Base-by-base conservation (phyloP, 1,140 invertebrate genomes). In the Leptestheria dahalacensis region DNA sequence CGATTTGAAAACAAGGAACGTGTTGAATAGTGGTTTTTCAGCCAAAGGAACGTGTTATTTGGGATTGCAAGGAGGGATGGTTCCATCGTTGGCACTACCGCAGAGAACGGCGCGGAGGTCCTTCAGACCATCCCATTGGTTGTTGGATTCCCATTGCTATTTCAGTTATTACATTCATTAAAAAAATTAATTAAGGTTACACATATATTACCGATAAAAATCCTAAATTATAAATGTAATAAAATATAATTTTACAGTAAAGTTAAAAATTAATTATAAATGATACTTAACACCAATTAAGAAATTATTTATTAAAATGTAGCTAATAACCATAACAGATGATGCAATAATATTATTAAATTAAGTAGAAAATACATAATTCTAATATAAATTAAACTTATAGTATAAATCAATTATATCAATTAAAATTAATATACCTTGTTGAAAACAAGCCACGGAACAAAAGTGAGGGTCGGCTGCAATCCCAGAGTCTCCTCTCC, bases 361-460 rank as follows among this genome's bases (percentile, higher is more conserved):
- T 41, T 9, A 6, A 15, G 15, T 41, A 41, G 15, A 9, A 41
- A 9, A 41, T 41, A 41, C 15, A 15, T 6, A 41, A 41, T 9
- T 41, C 33, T 41, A 9, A 15, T 15, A 41, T 41, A 41, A 15
- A n/a, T n/a, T n/a, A n/a, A n/a, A n/a, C n/a, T n/a, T n/a, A n/a
- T n/a, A n/a, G n/a, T n/a, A n/a, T n/a, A n/a, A n/a, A n/a, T n/a
- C n/a, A n/a, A n/a, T n/a, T n/a, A n/a, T n/a, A n/a, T n/a, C n/a
- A n/a, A n/a, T n/a, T n/a, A n/a, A n/a, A n/a, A 23, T 3, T 29
- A 20, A 28, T 56, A 25, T 24, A 63, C 62, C 60, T 49, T 48
- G 24, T 63, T 48, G 47, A 58, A 57, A 20, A 57, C 48, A n/a
- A 63, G 20, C 62, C 62, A 63, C 10, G 62, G 62, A n/a, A 63